Base-by-base conservation (phyloP, 2,797 vertebrate genomes). In the Ctenochaetus hawaiiensis region DNA sequence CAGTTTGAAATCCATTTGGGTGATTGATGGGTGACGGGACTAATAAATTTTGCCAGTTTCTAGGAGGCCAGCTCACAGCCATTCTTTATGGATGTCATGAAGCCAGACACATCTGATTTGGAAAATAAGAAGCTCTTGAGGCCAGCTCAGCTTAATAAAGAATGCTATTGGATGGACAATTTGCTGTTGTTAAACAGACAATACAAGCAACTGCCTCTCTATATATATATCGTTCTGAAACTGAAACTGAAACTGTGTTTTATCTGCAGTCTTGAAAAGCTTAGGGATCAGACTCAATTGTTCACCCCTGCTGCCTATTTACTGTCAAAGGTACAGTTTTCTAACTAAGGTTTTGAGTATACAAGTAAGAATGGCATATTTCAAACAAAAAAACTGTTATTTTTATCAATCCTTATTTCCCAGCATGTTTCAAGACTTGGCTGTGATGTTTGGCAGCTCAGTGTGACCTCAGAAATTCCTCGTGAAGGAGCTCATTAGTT, bases 1-100 rank as follows among this genome's bases (percentile, higher is more conserved):
- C 93, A 78, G 92, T 95, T 96, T 94, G 94, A 96, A 95, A 94
- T 94, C 95, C 95, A 96, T 96, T 95, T 92, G 72, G 85, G 91
- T 96, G 96, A 96, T 96, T 95, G 96, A 96, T 96, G 94, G 91
- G 83, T 83, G 92, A 94, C 85, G 74, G 90, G 86, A 75, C 94
- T 94, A 95, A 96, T 96, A 96, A 89, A 95, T 96, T 95, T 93
- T 84, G 92, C 90, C 90, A 87, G 88, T 91, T 92, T 95, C 87
- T 83, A 82, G 91, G 87, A 90, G 92, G 92, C 92, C 84, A 72
- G 83, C 86, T 90, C 89, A 78, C 74, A 76, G 85, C 87, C 85
- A 91, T 95, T 92, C 90, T 94, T 96, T 95, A 95, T 87, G 84
- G 86, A 73, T 95, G 91, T 94, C 94, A 93, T 85, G 91, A 90